These are phyloP conservation scores for Bufotes viridis DNA, from an alignment of 2,797 vertebrate genomes.

Conservation along the genomic window DNA sequence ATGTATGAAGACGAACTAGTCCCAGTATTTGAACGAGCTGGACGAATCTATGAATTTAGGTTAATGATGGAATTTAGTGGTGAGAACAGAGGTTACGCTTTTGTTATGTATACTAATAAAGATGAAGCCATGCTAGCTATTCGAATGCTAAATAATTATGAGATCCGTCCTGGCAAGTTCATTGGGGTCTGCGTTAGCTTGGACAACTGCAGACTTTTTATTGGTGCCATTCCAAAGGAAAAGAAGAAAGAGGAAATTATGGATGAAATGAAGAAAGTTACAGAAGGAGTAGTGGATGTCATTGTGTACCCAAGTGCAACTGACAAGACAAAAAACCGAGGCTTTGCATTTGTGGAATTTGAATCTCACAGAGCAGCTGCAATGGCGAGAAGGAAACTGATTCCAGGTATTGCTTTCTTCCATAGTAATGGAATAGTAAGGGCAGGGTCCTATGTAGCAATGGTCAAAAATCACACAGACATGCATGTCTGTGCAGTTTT, in stretches of 20 bases:
- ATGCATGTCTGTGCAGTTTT: no score
- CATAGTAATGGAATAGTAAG: not conserved
- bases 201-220: conserved; percentile 94
- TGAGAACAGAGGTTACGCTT: conserved; percentile 96
- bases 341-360: conserved; percentile 94
- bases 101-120: conserved; percentile 92
- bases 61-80: conserved; percentile 99
- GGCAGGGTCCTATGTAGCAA: no score
- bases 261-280: conserved; percentile 92
- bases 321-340: conserved; percentile 87
- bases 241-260: conserved; percentile 92
- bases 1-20: conserved; percentile 94
- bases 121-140: conserved; percentile 89
- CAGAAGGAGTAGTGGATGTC: conserved; percentile 92
- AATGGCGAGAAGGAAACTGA: conserved; percentile 89
- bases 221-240: conserved; percentile 93
- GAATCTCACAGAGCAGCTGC: conserved; percentile 95
- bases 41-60: conserved; percentile 92
- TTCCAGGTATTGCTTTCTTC: conserved; percentile 78
- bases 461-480: no score
- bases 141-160: conserved; percentile 87
- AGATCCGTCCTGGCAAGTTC: conserved; percentile 89
- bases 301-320: conserved; percentile 88
- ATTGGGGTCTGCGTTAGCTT: conserved; percentile 93
- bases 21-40: conserved; percentile 88